Conservation (phyloP, 1,140 invertebrate species). For the Rhagoletis zephyria region DNA sequence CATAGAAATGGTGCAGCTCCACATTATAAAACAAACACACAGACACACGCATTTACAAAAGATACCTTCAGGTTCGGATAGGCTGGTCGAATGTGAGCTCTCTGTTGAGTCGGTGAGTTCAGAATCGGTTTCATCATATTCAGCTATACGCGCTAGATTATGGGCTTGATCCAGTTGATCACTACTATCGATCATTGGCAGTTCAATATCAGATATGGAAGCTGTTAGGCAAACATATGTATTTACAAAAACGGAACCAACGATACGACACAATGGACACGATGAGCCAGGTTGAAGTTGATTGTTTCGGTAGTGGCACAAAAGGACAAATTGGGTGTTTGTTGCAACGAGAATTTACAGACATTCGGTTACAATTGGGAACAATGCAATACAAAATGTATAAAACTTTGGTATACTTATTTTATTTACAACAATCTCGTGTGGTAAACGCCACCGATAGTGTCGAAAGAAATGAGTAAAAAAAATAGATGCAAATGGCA, state of each 20-base stretch:
- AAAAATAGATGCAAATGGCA: slow-evolving; percentile 6
- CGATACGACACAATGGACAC: slow-evolving; percentile 22
- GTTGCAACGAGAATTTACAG: not conserved
- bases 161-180: slow-evolving; percentile 22
- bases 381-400: slow-evolving; percentile 39
- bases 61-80: slow-evolving; percentile 64
- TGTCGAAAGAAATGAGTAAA: not conserved
- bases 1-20: not conserved
- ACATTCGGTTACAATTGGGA: not conserved
- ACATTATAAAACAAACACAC: not conserved
- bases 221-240: slow-evolving; percentile 47
- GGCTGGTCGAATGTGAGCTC: slow-evolving; percentile 72
- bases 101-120: slow-evolving; percentile 72
- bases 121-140: slow-evolving; percentile 68
- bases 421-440: not conserved
- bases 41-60: slow-evolving; percentile 49
- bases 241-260: slow-evolving; percentile 11
- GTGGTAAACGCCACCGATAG: slow-evolving; percentile 8
- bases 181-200: slow-evolving; percentile 46
- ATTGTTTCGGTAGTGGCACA: not conserved
- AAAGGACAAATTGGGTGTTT: not conserved
- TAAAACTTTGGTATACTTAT: not conserved
- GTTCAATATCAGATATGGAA: slow-evolving; percentile 31
- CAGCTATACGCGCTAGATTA: slow-evolving; percentile 52
- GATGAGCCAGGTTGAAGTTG: slow-evolving; percentile 2